A percentile compares a stretch with the other conserved stretches of the same genome.
These are phyloP conservation scores for Heterodera schachtii DNA, from an alignment of 1,140 invertebrate genomes.

Conservation along the genomic window DNA sequence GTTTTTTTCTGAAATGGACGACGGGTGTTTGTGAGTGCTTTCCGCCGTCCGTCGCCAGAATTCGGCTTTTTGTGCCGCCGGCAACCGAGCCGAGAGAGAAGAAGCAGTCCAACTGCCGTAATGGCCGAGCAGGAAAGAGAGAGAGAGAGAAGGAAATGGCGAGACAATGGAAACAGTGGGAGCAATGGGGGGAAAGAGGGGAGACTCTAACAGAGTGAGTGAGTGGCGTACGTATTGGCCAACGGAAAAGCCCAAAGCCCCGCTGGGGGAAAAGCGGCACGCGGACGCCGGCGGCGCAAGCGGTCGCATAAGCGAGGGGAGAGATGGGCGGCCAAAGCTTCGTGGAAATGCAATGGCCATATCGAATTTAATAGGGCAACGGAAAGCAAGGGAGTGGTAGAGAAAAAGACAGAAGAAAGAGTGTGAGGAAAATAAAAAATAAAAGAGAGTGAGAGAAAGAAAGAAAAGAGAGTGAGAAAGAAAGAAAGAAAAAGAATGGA, in stretches of 20 bases:
- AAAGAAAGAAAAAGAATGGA: too few relatives aligned
- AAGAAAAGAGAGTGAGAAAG: too few relatives aligned
- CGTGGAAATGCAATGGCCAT: neutral
- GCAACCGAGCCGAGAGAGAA: neutral
- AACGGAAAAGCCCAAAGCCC: neutral
- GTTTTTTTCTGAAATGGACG: constrained; percentile 1
- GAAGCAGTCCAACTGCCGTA: neutral
- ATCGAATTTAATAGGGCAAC: neutral
- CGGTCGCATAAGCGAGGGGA: too few relatives aligned
- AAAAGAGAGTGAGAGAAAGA: too few relatives aligned
- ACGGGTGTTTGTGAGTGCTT: constrained; percentile 2
- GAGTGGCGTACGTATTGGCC: neutral
- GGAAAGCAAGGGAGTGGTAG: too few relatives aligned
- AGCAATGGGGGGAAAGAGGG: too few relatives aligned
- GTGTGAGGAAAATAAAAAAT: too few relatives aligned
- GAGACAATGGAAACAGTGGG: too few relatives aligned
- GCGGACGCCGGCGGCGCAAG: too few relatives aligned
- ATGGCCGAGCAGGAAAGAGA: neutral
- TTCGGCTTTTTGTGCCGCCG: neutral
- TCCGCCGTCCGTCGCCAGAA: neutral
- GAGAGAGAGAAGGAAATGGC: neutral
- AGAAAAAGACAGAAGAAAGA: too few relatives aligned
- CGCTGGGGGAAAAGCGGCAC: neutral
- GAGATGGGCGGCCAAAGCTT: neutral
- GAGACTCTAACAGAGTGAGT: too few relatives aligned